Base-by-base conservation (phyloP, 2,888 invertebrate genomes). In the Lycaena phlaeas region DNA sequence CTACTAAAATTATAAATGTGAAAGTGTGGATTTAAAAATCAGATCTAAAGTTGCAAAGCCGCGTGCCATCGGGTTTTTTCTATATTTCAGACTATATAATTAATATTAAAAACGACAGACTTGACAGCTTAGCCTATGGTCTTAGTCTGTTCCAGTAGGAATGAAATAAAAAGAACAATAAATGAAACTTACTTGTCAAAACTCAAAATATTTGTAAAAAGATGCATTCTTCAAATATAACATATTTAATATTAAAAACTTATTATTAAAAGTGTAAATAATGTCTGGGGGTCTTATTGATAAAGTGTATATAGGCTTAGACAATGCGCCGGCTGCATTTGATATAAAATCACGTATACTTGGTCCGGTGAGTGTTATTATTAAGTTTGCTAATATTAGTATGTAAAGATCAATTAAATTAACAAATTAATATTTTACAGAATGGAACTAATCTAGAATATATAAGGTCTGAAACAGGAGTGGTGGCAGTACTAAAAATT, bases 401-500 rank as follows among this genome's bases (percentile, higher is more conserved):
- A 30, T 4, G 15, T 30, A 22, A 17, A 26, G 6, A 3, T 11
- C 12, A 14, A 9, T 10, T 30, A 9, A 10, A 15, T 4, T 17
- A 14, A 43, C 10, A 12, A 43, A 46, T 45, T 43, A 36, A 9
- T 12, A 15, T 5, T 28, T 79, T 78, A 45, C 81, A 87, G 61
- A 88, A 88, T 57, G 90, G 89, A 39, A 89, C 90, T 15, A 91
- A 92, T 73, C 82, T 93, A 56, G 88, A 91, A 57, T 93, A 93
- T 54, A 93, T 94, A 52, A 85, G 90, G 51, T 89, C 88, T 39
- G 93, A 93, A 71, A 92, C 93, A 3, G 92, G 92, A 15, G 92
- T 92, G 2, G 89, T 89, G 50, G 91, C 93, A 26, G 89, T 90
- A 7, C 71, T 94, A 49, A 86, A 92, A 58, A 91, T 91, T 36